Conservation (phyloP, 2,797 vertebrate genomes). For the Parambassis ranga region DNA sequence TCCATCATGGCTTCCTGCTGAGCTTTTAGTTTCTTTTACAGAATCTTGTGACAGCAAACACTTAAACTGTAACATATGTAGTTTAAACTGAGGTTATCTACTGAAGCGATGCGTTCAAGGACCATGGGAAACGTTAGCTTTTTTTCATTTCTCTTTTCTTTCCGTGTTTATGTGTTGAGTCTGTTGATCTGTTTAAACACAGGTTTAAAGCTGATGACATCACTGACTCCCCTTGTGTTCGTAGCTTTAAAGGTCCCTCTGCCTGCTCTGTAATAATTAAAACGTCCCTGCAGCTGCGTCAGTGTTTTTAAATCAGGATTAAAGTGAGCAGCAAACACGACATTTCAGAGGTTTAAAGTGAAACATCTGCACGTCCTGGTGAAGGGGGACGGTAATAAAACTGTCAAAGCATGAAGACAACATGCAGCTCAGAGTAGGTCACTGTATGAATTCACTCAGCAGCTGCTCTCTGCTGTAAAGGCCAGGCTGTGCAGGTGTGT, state of each 20-base stretch:
- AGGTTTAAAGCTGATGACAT: neutral
- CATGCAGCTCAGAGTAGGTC: conserved; percentile 31
- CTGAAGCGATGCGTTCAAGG: no score
- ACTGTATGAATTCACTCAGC: conserved; percentile 4
- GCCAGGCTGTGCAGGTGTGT: conserved; percentile 37
- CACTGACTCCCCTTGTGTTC: neutral
- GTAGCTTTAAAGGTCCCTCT: neutral
- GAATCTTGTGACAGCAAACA: no score
- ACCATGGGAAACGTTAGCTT: no score
- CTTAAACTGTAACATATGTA: no score
- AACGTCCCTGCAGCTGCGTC: no score
- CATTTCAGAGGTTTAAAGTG: neutral
- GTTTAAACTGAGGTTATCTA: no score
- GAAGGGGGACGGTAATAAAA: conserved; percentile 15
- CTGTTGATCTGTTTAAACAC: no score
- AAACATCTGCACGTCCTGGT: neutral
- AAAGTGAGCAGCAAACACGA: neutral
- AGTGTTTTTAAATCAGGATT: neutral
- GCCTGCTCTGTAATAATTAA: neutral
- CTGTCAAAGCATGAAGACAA: conserved; percentile 17
- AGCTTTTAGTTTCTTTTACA: no score
- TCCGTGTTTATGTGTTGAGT: no score
- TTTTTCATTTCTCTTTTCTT: no score
- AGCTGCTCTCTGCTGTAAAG: conserved; percentile 43
- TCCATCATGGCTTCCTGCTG: no score